Percentiles rank a stretch among this genome's conserved stretches.
Conservation (phyloP, 2,113 vertebrate genomes). For the Thomomys bottae region DNA sequence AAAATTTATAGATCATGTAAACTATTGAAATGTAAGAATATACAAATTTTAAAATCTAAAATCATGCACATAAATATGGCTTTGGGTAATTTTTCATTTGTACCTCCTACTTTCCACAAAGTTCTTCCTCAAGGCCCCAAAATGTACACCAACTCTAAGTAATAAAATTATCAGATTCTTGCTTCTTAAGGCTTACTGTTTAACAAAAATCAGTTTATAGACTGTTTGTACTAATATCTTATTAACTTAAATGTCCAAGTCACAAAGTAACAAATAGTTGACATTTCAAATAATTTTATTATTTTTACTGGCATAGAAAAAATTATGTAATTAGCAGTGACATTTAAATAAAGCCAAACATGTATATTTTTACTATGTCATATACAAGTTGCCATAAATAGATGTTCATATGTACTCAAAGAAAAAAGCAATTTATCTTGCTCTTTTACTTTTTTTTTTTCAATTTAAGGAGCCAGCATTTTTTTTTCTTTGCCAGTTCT, state of each 20-base stretch:
- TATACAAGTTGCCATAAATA: neutral
- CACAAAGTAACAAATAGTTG: neutral
- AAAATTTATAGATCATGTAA: neutral
- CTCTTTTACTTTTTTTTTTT: neutral
- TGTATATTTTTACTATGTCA: neutral
- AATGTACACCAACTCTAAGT: neutral
- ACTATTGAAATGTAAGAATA: neutral
- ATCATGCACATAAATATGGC: neutral
- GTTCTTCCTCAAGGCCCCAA: neutral
- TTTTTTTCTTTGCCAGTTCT: too few species aligned
- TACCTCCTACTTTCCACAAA: neutral
- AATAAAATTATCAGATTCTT: neutral
- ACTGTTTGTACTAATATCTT: neutral
- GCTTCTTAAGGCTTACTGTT: neutral
- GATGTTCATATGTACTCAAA: neutral
- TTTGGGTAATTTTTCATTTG: neutral
- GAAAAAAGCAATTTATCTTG: neutral
- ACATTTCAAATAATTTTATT: conserved; percentile 16
- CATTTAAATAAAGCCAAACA: conserved; percentile 21
- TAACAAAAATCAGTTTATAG: neutral
- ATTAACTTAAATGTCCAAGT: conserved; percentile 26
- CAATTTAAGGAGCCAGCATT: neutral
- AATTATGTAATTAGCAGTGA: neutral
- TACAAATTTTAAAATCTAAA: neutral
- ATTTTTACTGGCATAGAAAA: neutral